phyloP scores from a whole-genome alignment of 2,888 invertebrate genomes.

The Deladenus siricidicola region DNA sequence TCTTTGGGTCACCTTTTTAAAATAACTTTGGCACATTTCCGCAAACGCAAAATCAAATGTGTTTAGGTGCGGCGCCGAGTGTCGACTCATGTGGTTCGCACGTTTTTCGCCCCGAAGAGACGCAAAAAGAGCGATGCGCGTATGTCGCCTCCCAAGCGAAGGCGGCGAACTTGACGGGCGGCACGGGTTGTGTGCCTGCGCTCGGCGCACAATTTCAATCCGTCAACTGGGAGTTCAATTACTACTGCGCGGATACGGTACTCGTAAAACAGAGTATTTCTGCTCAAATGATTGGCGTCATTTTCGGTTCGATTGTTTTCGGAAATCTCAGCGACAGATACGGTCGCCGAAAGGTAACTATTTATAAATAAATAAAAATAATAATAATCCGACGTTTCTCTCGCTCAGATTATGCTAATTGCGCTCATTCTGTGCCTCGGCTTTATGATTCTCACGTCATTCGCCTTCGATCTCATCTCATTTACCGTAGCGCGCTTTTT shows the following conservation, averaged over 20 bases:
- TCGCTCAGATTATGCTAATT: conserved; percentile 32
- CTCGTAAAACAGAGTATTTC: conserved; percentile 43
- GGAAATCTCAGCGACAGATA: conserved; percentile 36
- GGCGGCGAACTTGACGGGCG: neutral
- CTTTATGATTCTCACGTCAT: conserved; percentile 30
- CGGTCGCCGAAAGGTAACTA: conserved; percentile 28
- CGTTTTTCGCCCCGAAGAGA: conserved; percentile 4
- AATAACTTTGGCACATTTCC: too few relatives aligned
- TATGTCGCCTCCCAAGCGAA: conserved; percentile 5
- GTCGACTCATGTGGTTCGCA: conserved; percentile 14
- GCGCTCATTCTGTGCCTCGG: conserved; percentile 32
- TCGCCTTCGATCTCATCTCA: conserved; percentile 29
- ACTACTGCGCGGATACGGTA: conserved; percentile 32
- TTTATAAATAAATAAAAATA: conserved; percentile 1
- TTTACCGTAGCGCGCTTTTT: conserved; percentile 43
- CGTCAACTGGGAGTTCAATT: conserved; percentile 30
- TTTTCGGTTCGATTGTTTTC: conserved; percentile 40
- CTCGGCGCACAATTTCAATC: conserved; percentile 26
- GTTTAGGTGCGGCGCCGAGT: conserved; percentile 28
- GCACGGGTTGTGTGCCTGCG: neutral
- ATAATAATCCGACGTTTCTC: neutral
- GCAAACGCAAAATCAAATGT: too few relatives aligned
- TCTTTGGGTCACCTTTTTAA: too few relatives aligned
- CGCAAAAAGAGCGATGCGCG: conserved; percentile 15
- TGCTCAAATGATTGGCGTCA: conserved; percentile 48